phyloP scores from a whole-genome alignment of 1,140 invertebrate species.

The Saccostrea glomerata region DNA sequence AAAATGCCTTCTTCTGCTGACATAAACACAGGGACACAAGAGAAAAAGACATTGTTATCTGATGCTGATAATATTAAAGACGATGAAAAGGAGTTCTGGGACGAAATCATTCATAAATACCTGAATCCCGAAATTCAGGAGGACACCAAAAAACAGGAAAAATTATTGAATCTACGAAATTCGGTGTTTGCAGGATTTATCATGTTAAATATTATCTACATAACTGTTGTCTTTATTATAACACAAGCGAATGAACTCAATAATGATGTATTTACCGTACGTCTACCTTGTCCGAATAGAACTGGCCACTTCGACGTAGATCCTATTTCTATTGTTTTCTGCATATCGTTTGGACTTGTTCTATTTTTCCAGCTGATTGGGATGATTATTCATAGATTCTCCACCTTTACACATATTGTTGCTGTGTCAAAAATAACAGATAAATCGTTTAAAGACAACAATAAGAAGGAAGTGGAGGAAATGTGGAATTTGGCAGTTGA shows the following conservation, averaged over 20 bases:
- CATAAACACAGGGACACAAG: neutral
- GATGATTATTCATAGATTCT: slow-evolving; percentile 7
- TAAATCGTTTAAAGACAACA: neutral
- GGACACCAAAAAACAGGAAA: neutral
- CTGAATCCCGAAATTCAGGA: neutral
- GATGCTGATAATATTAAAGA: neutral
- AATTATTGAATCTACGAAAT: neutral
- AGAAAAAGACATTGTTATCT: neutral
- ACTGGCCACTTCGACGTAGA: neutral
- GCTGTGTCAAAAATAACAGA: neutral
- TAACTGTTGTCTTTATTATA: neutral
- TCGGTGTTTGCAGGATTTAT: neutral
- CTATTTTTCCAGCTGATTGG: neutral
- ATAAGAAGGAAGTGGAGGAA: neutral
- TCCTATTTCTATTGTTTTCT: neutral
- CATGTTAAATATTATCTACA: neutral
- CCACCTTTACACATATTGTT: slow-evolving; percentile 13
- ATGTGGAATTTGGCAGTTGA: neutral
- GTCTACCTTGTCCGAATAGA: neutral
- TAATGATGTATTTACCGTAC: neutral
- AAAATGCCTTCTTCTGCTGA: neutral
- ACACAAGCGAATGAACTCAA: neutral
- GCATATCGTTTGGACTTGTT: neutral
- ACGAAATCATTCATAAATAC: neutral
- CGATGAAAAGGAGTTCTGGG: neutral